Conservation (phyloP, 2,113 vertebrate species). For the Bettongia penicillata region DNA sequence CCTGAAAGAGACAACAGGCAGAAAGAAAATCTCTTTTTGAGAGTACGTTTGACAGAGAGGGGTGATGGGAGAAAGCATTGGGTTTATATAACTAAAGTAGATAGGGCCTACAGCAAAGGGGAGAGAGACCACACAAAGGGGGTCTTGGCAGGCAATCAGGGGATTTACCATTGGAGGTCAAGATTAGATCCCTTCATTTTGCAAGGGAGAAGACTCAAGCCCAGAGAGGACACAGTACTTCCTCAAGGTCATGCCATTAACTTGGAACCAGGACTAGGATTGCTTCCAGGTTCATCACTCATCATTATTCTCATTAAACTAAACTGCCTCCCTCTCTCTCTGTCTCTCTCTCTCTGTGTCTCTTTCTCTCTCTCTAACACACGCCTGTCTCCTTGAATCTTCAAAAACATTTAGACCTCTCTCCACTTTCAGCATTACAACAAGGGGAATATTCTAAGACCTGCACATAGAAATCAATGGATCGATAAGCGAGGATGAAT, state of each 20-base stretch:
- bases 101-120: background rate
- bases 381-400: conserved; percentile 42
- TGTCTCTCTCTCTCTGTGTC: background rate
- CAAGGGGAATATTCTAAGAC: conserved; percentile 74
- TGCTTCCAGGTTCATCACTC: background rate
- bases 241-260: background rate
- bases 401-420: conserved; percentile 56
- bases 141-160: background rate
- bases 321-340: background rate
- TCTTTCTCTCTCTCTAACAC: background rate
- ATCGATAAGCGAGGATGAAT: conserved; percentile 79
- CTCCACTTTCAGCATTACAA: conserved; percentile 59
- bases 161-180: background rate
- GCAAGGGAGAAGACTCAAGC: background rate
- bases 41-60: background rate
- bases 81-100: background rate
- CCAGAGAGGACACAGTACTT: background rate
- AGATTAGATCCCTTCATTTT: background rate
- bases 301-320: background rate
- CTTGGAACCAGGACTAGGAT: background rate
- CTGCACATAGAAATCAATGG: conserved; percentile 75
- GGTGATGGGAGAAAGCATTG: background rate
- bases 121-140: background rate
- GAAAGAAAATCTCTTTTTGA: background rate
- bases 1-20: background rate